A percentile compares a stretch with the other conserved stretches of the same genome.
Evolutionary conservation across 2,888 invertebrate genomes (phyloP).

Genomic region (Pollenia griseotomentosa): DNA sequence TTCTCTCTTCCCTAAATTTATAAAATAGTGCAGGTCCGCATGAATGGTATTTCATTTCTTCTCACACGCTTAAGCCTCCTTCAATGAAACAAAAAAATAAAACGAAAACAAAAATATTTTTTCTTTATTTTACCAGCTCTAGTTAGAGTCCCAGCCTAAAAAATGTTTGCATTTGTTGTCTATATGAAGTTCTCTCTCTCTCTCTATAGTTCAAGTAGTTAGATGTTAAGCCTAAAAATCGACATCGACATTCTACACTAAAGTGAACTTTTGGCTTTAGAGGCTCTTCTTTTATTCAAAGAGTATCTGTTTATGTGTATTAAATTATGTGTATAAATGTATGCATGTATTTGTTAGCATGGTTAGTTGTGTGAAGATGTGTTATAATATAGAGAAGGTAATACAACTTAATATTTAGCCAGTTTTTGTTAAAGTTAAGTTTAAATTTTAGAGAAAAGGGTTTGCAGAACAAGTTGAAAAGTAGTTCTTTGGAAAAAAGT

Average conservation of each 20-base stretch:
- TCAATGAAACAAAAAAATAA: conserved; percentile 27
- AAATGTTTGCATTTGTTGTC: conserved; percentile 73
- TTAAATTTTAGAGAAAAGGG: conserved; percentile 13
- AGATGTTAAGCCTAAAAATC: conserved; percentile 73
- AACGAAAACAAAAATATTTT: conserved; percentile 23
- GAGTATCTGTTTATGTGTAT: conserved; percentile 24
- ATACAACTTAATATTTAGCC: conserved; percentile 35
- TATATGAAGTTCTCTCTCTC: conserved; percentile 13
- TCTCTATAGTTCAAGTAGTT: conserved; percentile 69
- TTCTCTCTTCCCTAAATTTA: neutral
- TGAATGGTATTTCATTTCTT: conserved; percentile 41
- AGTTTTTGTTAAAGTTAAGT: conserved; percentile 31
- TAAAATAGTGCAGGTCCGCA: conserved; percentile 15
- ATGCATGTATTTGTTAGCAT: neutral
- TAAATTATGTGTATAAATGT: neutral
- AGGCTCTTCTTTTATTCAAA: conserved; percentile 47
- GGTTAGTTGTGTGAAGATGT: neutral
- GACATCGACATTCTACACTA: conserved; percentile 67
- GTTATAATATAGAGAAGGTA: conserved; percentile 32
- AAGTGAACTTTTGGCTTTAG: conserved; percentile 70
- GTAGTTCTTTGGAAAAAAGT: neutral
- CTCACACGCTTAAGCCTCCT: conserved; percentile 45
- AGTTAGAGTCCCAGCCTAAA: conserved; percentile 45
- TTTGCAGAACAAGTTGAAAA: neutral
- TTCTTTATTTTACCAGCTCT: conserved; percentile 27